A percentile compares a stretch with the other conserved stretches of the same genome.
These are phyloP conservation scores for Helobdella robusta DNA, from an alignment of 2,888 invertebrate genomes.

Conservation along the genomic window DNA sequence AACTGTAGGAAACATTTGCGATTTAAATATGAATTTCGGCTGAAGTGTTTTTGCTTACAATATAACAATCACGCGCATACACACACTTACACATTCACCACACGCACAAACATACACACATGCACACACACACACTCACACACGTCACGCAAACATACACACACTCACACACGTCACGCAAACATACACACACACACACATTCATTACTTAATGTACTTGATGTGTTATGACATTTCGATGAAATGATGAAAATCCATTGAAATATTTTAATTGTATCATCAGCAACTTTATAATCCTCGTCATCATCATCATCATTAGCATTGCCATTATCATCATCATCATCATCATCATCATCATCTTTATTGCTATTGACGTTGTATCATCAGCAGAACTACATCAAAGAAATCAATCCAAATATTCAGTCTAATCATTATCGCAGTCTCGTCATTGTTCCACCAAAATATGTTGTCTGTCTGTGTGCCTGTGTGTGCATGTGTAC, in stretches of 20 bases:
- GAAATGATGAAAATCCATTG: background rate
- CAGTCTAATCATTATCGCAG: too few species aligned
- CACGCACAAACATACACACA: background rate
- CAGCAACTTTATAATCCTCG: background rate
- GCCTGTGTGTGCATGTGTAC: slow-evolving; percentile 7
- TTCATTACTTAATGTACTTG: background rate
- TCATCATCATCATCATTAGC: slow-evolving; percentile 23
- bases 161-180: background rate
- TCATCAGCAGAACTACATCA: too few species aligned
- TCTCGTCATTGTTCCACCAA: too few species aligned
- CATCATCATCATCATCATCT: slow-evolving; percentile 4
- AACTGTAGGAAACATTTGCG: too few species aligned
- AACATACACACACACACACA: background rate
- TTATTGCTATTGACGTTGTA: background rate
- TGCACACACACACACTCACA: background rate
- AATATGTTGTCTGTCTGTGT: slow-evolving; percentile 10
- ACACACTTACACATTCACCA: background rate
- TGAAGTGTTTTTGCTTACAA: too few species aligned
- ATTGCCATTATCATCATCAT: slow-evolving; percentile 20
- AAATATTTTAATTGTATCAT: background rate
- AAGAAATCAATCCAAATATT: too few species aligned
- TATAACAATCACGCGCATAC: background rate
- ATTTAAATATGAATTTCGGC: too few species aligned
- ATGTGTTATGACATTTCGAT: background rate
- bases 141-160: background rate